Percentiles rank a stretch among this genome's conserved stretches.
phyloP scores from a whole-genome alignment of 1,140 invertebrate genomes.

The Phenacoccus solenopsis region DNA sequence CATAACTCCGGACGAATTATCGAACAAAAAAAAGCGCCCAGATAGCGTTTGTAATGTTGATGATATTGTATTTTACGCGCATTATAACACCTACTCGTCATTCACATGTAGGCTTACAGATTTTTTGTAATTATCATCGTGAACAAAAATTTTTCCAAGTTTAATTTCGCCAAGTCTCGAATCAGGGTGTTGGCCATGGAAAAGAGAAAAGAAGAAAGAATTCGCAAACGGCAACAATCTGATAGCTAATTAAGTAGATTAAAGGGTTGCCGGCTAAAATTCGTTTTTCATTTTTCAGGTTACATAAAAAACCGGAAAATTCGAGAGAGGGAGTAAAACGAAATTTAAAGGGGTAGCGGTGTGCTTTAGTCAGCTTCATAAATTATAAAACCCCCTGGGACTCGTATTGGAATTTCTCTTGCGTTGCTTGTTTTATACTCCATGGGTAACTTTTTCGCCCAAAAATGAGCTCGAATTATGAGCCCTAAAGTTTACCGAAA shows the following conservation, averaged over 20 bases:
- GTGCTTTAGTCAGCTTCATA: slow-evolving; percentile 10
- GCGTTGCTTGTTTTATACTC: slow-evolving; percentile 4
- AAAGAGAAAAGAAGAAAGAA: background rate
- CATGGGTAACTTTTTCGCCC: background rate
- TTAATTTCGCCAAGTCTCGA: too few species aligned
- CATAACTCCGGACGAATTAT: background rate
- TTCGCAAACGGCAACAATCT: slow-evolving; percentile 6
- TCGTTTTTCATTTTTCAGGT: slow-evolving; percentile 15
- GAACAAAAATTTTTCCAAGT: slow-evolving; percentile 7
- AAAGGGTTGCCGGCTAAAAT: slow-evolving; percentile 9
- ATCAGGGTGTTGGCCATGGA: too few species aligned
- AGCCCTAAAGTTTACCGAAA: background rate
- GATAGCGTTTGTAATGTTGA: slow-evolving; percentile 8
- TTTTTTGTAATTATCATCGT: background rate
- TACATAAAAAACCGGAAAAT: background rate
- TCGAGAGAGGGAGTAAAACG: background rate
- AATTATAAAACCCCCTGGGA: slow-evolving; percentile 13
- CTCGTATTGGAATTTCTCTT: slow-evolving; percentile 8
- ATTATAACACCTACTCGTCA: too few species aligned
- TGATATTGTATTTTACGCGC: background rate
- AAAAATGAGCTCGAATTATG: background rate
- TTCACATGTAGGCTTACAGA: background rate
- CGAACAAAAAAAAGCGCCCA: background rate
- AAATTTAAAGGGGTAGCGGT: background rate
- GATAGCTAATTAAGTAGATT: slow-evolving; percentile 18